Evolutionary conservation across 2,797 vertebrate genomes (phyloP).

Genomic region (Spatula versicolor): DNA sequence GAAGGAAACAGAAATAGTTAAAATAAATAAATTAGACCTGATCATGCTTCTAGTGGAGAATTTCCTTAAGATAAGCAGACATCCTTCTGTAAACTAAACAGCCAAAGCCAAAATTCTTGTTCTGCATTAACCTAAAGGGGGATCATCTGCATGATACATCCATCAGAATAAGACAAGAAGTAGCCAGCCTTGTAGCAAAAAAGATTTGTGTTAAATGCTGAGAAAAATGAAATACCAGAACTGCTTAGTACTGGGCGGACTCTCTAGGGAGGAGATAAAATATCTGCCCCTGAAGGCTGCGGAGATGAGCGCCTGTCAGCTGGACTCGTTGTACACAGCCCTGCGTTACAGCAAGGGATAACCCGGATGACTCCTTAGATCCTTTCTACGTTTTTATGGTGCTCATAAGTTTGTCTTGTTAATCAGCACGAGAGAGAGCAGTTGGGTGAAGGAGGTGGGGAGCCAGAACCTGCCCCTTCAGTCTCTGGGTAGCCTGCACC

Average conservation of each 20-base stretch:
- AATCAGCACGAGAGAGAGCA: fast-evolving
- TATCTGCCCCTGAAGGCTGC: not conserved
- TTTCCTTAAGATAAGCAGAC: not conserved
- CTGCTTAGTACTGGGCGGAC: not conserved
- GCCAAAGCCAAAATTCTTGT: not conserved
- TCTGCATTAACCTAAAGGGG: not conserved
- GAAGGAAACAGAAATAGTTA: not conserved
- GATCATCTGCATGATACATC: fast-evolving
- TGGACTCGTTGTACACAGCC: not conserved
- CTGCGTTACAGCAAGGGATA: not conserved
- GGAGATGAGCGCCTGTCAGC: not conserved
- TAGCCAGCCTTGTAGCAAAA: not conserved
- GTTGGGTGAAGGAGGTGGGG: fast-evolving
- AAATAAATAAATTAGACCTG: not conserved
- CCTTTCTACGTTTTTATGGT: not conserved
- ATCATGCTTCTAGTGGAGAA: not conserved
- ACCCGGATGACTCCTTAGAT: not conserved
- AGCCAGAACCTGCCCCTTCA: fast-evolving
- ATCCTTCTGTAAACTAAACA: not conserved
- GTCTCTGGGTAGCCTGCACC: not conserved
- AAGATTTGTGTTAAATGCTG: not conserved
- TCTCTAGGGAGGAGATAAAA: not conserved
- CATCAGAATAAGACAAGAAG: not conserved
- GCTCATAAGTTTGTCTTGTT: not conserved
- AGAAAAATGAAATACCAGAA: not conserved